Conservation (phyloP, 2,888 invertebrate genomes). For the Trisateles emortualis region DNA sequence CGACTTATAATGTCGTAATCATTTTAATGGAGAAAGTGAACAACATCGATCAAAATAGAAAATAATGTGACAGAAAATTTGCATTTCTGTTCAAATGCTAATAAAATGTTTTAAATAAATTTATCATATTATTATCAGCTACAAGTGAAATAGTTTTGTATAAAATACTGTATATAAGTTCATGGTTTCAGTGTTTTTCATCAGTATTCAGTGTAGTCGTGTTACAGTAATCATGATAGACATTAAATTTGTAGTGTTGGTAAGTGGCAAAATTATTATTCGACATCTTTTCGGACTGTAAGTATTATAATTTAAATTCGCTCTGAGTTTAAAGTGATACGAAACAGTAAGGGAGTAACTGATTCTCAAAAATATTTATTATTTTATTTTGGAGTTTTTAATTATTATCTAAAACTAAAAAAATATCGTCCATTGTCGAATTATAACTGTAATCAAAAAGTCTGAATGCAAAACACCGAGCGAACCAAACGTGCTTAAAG, state of each 20-base stretch:
- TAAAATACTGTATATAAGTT: conserved; percentile 23
- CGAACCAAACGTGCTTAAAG: too few species aligned
- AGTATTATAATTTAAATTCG: too few species aligned
- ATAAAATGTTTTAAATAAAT: conserved; percentile 2
- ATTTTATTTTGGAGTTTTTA: too few species aligned
- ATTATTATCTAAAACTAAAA: too few species aligned
- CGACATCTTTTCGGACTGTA: not conserved
- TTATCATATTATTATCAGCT: conserved; percentile 21
- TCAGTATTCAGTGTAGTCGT: conserved; percentile 18
- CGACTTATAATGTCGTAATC: too few species aligned
- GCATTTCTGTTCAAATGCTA: not conserved
- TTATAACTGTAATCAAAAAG: too few species aligned
- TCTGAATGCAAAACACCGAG: too few species aligned
- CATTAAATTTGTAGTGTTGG: conserved; percentile 23
- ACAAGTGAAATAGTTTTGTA: conserved; percentile 19
- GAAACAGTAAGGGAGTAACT: too few species aligned
- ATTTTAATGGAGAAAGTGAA: not conserved
- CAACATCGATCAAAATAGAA: not conserved
- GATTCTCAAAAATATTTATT: too few species aligned
- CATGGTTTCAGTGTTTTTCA: not conserved
- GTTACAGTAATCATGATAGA: conserved; percentile 18
- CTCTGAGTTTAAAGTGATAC: too few species aligned
- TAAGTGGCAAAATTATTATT: conserved; percentile 15
- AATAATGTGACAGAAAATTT: not conserved
- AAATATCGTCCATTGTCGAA: too few species aligned